Evolutionary conservation across 1,140 invertebrate species (phyloP).

Genomic region (Bombus difficillimus): DNA sequence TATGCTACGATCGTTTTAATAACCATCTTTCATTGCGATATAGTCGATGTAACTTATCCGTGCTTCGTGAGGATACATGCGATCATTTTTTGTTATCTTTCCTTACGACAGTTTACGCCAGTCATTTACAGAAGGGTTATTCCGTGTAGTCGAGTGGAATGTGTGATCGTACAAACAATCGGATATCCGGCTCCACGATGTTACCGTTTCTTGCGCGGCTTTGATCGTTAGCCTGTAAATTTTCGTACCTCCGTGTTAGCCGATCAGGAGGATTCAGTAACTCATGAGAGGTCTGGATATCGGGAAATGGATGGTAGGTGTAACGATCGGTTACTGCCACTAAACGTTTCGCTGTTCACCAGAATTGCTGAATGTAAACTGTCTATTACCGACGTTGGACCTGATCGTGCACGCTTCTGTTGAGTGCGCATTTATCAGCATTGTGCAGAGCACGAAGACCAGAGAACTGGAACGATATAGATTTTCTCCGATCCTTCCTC

Average conservation of each 20-base stretch:
- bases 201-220: slow-evolving; percentile 23
- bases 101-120: neutral
- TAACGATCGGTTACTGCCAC: slow-evolving; percentile 62
- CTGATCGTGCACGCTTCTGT: slow-evolving; percentile 48
- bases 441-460: slow-evolving; percentile 38
- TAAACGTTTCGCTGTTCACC: slow-evolving; percentile 61
- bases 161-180: neutral
- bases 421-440: slow-evolving; percentile 53
- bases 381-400: slow-evolving; percentile 56
- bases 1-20: slow-evolving; percentile 12
- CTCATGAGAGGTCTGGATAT: slow-evolving; percentile 54
- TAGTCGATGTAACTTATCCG: neutral
- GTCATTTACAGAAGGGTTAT: neutral
- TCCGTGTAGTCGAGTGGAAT: neutral
- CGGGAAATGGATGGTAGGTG: slow-evolving; percentile 51
- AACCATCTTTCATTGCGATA: neutral
- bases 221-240: slow-evolving; percentile 47
- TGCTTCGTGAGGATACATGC: too few species aligned
- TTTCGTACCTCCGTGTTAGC: slow-evolving; percentile 26
- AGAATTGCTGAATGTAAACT: slow-evolving; percentile 67
- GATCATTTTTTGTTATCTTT: neutral
- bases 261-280: slow-evolving; percentile 56
- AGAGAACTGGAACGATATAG: slow-evolving; percentile 12
- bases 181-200: slow-evolving; percentile 4
- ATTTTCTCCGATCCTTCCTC: slow-evolving; percentile 16